These are phyloP conservation scores for Lordiphosa collinella DNA, from an alignment of 1,140 invertebrate genomes.

Conservation along the genomic window DNA sequence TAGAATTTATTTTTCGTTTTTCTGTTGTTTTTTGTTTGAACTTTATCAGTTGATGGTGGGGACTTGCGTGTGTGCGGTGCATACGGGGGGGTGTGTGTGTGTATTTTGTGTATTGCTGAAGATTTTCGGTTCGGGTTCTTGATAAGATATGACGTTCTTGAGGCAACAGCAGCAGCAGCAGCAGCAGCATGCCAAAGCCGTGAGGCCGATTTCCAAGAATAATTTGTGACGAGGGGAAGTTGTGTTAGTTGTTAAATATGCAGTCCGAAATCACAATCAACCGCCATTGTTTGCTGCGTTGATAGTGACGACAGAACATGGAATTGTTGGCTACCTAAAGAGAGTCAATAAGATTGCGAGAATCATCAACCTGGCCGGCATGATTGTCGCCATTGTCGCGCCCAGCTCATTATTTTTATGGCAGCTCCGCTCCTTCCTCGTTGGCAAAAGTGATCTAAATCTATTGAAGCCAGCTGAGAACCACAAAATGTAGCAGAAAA, in stretches of 20 bases:
- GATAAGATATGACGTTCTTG: constrained; percentile 38
- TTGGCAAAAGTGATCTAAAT: constrained; percentile 64
- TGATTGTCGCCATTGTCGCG: constrained; percentile 72
- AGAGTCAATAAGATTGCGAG: constrained; percentile 13
- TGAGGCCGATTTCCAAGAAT: constrained; percentile 66
- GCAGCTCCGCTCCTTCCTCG: constrained; percentile 14
- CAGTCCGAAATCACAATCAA: constrained; percentile 9
- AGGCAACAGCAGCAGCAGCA: constrained; percentile 27
- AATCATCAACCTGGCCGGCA: constrained; percentile 28
- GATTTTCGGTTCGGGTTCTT: constrained; percentile 34
- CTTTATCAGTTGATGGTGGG: constrained; percentile 57
- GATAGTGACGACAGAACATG: background rate
- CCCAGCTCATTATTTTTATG: constrained; percentile 72
- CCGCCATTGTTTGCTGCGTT: constrained; percentile 3
- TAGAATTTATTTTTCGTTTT: constrained; percentile 3
- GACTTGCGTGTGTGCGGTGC: constrained; percentile 42
- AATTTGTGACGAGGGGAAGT: constrained; percentile 40
- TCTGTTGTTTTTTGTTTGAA: constrained; percentile 44
- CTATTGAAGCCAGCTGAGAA: constrained; percentile 68
- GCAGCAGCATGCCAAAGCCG: constrained; percentile 59
- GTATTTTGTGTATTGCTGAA: constrained; percentile 16
- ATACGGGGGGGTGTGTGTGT: constrained; percentile 11
- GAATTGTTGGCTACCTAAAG: constrained; percentile 3
- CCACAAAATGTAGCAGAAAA: constrained; percentile 35
- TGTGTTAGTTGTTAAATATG: constrained; percentile 4